phyloP scores from a whole-genome alignment of 2,888 invertebrate genomes.

The Ectemnius lituratus region DNA sequence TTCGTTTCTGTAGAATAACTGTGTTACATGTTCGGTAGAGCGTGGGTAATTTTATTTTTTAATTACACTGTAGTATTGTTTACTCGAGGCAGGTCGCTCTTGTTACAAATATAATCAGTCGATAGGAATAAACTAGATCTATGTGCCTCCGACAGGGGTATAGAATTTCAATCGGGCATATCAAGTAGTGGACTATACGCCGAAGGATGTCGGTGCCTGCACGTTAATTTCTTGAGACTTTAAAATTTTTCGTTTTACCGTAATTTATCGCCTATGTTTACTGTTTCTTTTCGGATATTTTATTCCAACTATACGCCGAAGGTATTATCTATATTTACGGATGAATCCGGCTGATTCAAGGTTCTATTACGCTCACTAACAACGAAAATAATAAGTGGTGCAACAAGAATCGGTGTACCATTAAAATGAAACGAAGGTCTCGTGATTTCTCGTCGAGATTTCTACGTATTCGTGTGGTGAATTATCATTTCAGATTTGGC shows the following conservation, averaged over 20 bases:
- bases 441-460: conserved; percentile 1
- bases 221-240: neutral
- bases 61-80: conserved; percentile 27
- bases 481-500: conserved; percentile 31
- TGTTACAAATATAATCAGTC: conserved; percentile 15
- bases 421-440: neutral
- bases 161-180: conserved; percentile 48
- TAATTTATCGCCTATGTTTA: neutral
- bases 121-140: conserved; percentile 38
- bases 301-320: no score
- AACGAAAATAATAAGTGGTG: conserved; percentile 41
- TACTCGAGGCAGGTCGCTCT: conserved; percentile 15
- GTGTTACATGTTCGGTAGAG: conserved; percentile 61
- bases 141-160: conserved; percentile 24
- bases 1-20: conserved; percentile 55
- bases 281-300: neutral
- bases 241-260: no score
- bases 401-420: neutral
- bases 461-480: conserved; percentile 27
- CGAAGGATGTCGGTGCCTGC: conserved; percentile 15
- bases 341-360: conserved; percentile 25
- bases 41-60: conserved; percentile 42
- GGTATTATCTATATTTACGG: neutral
- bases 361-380: conserved; percentile 30
- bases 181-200: conserved; percentile 35